phyloP scores from a whole-genome alignment of 2,113 vertebrate species.

The Nycticryphes semicollaris region DNA sequence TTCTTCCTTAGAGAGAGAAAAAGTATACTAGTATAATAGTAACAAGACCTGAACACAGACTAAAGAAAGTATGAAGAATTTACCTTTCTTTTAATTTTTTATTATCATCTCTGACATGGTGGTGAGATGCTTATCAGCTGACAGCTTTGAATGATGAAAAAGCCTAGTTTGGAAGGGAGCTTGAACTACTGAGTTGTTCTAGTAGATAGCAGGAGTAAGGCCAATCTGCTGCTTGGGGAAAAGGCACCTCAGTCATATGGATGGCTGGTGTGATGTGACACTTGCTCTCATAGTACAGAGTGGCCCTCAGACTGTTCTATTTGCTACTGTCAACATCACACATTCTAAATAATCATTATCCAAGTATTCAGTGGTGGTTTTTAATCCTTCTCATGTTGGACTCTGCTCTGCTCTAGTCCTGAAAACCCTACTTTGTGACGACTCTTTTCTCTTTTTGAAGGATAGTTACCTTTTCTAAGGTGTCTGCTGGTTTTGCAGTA shows the following conservation, averaged over 20 bases:
- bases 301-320: neutral
- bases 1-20: neutral
- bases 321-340: neutral
- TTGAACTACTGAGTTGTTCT: neutral
- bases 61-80: neutral
- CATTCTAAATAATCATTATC: neutral
- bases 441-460: neutral
- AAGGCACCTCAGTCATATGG: neutral
- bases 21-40: neutral
- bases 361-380: neutral
- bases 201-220: neutral
- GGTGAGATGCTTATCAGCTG: neutral
- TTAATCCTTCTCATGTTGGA: neutral
- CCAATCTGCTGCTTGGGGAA: neutral
- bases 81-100: neutral
- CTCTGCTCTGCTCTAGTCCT: neutral
- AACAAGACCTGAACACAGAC: neutral
- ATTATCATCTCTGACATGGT: neutral
- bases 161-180: neutral
- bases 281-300: neutral
- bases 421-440: neutral
- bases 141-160: neutral
- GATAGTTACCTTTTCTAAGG: neutral
- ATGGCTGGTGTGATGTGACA: neutral
- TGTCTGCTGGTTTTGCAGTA: neutral